phyloP scores from a whole-genome alignment of 2,113 vertebrate species.

The Ptilorrhoa leucosticta region DNA sequence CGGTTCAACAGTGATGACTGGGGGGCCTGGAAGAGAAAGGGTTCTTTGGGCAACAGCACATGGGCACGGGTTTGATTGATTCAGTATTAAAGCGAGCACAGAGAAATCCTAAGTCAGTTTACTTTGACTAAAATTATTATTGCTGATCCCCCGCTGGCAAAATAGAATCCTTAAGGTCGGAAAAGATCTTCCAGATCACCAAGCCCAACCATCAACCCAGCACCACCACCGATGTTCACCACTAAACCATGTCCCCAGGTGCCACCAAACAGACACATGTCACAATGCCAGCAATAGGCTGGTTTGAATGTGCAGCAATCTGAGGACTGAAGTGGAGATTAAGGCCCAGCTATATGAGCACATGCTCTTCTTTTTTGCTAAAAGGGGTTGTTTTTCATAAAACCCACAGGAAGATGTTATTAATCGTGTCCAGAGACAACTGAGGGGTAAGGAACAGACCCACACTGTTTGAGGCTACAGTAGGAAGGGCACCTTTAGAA shows the following conservation, averaged over 20 bases:
- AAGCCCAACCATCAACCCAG: background rate
- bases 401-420: background rate
- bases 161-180: background rate
- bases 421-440: background rate
- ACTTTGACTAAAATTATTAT: background rate
- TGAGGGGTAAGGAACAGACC: background rate
- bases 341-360: background rate
- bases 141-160: background rate
- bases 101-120: background rate
- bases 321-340: background rate
- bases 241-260: background rate
- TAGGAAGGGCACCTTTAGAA: background rate
- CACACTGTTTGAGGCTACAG: background rate
- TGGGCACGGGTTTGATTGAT: background rate
- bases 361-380: background rate
- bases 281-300: background rate
- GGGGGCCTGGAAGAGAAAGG: conserved; percentile 75
- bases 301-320: background rate
- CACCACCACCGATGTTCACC: rapidly evolving
- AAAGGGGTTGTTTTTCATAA: background rate
- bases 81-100: rapidly evolving
- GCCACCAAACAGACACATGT: background rate
- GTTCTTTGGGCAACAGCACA: background rate
- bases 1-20: conserved; percentile 81
- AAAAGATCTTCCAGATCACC: background rate